phyloP scores from a whole-genome alignment of 2,113 vertebrate genomes.

The Sylvicapra grimmia region DNA sequence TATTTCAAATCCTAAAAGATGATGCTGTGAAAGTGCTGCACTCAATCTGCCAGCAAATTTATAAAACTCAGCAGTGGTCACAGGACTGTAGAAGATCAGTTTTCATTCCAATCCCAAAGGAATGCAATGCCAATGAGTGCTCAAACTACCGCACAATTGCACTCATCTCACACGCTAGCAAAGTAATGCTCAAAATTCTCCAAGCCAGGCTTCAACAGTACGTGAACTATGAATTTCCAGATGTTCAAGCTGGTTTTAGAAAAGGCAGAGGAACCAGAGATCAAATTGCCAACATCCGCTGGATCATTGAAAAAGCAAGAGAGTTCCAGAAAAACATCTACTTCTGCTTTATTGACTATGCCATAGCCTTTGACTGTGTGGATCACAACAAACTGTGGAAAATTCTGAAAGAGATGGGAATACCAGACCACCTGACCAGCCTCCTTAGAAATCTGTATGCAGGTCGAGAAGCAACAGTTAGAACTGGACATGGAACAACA shows the following conservation, averaged over 20 bases:
- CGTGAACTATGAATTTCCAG: background rate
- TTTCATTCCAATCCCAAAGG: background rate
- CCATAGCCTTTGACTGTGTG: background rate
- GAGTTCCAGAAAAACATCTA: background rate
- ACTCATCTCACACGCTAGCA: background rate
- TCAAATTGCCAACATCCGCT: background rate
- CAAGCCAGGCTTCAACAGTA: background rate
- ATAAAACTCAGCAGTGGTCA: background rate
- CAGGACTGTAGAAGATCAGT: background rate
- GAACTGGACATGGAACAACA: background rate
- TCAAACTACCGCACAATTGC: background rate
- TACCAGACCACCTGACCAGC: background rate
- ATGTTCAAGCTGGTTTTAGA: background rate
- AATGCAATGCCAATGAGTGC: background rate
- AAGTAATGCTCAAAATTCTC: background rate
- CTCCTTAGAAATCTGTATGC: background rate
- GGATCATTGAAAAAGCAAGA: background rate
- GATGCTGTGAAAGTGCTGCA: background rate
- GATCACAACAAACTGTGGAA: background rate
- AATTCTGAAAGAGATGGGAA: background rate
- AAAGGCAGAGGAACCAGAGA: background rate
- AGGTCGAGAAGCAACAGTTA: background rate
- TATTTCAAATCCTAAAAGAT: background rate
- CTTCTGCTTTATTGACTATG: background rate
- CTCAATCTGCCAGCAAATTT: background rate